Evolutionary conservation across 2,113 vertebrate species (phyloP).

Genomic region (Zapus hudsonius): DNA sequence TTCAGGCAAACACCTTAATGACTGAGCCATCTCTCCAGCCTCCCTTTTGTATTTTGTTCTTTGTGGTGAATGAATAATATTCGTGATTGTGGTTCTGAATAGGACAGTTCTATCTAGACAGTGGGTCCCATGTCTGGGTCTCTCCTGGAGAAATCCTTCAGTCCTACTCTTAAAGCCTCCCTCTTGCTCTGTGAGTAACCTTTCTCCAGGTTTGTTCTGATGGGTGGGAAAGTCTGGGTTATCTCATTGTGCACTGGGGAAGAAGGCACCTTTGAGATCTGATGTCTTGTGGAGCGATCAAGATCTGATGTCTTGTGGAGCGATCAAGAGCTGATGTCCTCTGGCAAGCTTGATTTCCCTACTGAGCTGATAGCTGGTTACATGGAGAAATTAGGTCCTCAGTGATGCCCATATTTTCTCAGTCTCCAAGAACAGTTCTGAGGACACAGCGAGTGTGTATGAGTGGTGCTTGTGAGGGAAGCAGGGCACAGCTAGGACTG

Average conservation of each 20-base stretch:
- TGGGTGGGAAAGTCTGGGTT: not conserved
- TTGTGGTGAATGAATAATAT: not conserved
- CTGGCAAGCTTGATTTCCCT: not conserved
- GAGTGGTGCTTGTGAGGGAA: not conserved
- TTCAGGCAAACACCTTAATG: no score
- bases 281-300: no score
- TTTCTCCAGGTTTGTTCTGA: not conserved
- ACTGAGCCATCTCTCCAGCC: no score
- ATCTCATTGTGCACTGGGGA: not conserved
- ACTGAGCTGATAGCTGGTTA: not conserved
- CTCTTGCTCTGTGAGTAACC: not conserved
- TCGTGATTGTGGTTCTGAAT: not conserved
- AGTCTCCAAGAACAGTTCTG: not conserved
- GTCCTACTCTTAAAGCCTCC: not conserved
- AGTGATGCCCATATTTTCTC: not conserved
- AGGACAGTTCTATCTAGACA: not conserved
- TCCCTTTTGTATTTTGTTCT: not conserved
- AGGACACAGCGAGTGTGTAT: accelerated
- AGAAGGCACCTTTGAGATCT: not conserved
- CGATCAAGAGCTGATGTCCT: not conserved
- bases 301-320: not conserved
- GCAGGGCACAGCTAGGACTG: accelerated
- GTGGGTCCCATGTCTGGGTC: not conserved
- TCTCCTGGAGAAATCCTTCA: not conserved
- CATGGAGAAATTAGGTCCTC: not conserved